Evolutionary conservation across 1,140 invertebrate species (phyloP).

Genomic region (Panagrolaimus sp.): DNA sequence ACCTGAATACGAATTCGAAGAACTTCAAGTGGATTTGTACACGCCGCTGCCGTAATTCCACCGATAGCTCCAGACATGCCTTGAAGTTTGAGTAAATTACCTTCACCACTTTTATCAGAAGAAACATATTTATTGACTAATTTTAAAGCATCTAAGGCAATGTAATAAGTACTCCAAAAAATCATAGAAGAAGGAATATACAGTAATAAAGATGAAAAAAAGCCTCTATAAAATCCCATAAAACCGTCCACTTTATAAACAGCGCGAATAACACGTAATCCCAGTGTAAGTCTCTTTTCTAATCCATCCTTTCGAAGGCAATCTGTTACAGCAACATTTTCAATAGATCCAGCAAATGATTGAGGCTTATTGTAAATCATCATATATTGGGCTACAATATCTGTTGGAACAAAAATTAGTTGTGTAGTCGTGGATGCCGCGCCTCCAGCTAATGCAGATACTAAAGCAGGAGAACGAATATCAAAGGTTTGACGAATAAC

Average conservation of each 20-base stretch:
- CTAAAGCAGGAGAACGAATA: constrained; percentile 42
- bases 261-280: constrained; percentile 42
- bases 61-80: constrained; percentile 50
- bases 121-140: constrained; percentile 5
- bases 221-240: constrained; percentile 44
- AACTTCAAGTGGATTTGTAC: constrained; percentile 54
- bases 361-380: constrained; percentile 45
- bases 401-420: constrained; percentile 46
- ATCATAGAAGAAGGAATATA: constrained; percentile 57
- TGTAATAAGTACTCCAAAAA: constrained; percentile 54
- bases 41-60: constrained; percentile 47
- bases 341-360: constrained; percentile 24
- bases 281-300: constrained; percentile 19
- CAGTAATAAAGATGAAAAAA: constrained; percentile 52
- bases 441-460: constrained; percentile 65
- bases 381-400: constrained; percentile 42
- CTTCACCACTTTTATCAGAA: constrained; percentile 12
- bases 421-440: constrained; percentile 67
- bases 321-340: constrained; percentile 34
- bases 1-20: constrained; percentile 53
- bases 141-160: constrained; percentile 34
- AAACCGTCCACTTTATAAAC: constrained; percentile 45
- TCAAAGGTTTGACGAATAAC: constrained; percentile 62
- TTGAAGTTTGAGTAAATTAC: constrained; percentile 49
- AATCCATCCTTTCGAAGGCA: constrained; percentile 26